A percentile compares a stretch with the other conserved stretches of the same genome.
Conservation (phyloP, 2,797 vertebrate species). For the Sebastes iracundus region DNA sequence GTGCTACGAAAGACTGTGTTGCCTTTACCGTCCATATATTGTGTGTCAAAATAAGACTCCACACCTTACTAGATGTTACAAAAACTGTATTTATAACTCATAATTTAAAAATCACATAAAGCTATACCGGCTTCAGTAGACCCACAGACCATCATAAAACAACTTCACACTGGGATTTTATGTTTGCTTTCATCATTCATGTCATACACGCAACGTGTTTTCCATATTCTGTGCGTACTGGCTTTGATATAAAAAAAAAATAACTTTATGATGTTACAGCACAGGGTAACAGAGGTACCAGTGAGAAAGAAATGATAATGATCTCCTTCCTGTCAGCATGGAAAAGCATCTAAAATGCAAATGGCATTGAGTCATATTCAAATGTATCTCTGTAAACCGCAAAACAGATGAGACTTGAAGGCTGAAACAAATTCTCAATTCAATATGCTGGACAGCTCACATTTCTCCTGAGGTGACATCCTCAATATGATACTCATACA, state of each 20-base stretch:
- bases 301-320: conserved; percentile 10
- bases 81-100: neutral
- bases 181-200: conserved; percentile 30
- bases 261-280: conserved; percentile 4
- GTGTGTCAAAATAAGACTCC: neutral
- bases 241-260: conserved; percentile 23
- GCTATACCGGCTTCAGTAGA: neutral
- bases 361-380: conserved; percentile 54
- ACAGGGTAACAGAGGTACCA: conserved; percentile 7
- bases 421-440: conserved; percentile 53
- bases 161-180: neutral
- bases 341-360: conserved; percentile 52
- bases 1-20: neutral
- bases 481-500: conserved; percentile 52
- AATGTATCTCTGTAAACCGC: conserved; percentile 49
- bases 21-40: neutral
- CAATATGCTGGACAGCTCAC: conserved; percentile 50
- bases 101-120: neutral
- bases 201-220: neutral
- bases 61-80: neutral
- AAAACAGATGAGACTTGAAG: conserved; percentile 58
- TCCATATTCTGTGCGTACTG: conserved; percentile 7
- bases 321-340: conserved; percentile 16
- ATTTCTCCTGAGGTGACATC: conserved; percentile 57
- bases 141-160: conserved; percentile 7